Conservation (phyloP, 1,140 invertebrate genomes). For the Aphidius ervi region DNA sequence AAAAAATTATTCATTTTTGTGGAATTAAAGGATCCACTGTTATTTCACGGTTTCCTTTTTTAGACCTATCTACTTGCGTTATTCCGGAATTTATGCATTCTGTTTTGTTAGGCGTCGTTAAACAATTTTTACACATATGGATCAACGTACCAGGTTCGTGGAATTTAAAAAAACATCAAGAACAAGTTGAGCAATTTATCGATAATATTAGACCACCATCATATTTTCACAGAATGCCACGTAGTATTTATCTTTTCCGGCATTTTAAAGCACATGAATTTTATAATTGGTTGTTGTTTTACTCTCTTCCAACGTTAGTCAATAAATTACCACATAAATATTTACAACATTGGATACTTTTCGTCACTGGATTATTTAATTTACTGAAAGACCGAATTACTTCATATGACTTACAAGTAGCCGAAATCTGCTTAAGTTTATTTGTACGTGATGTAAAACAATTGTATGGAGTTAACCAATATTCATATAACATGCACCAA, state of each 20-base stretch:
- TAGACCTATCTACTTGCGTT: slow-evolving; percentile 26
- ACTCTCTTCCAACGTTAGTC: slow-evolving; percentile 22
- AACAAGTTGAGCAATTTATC: slow-evolving; percentile 21
- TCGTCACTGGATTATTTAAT: slow-evolving; percentile 21
- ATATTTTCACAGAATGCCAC: slow-evolving; percentile 23
- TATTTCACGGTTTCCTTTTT: slow-evolving; percentile 20
- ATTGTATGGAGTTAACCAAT: slow-evolving; percentile 23
- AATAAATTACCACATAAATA: slow-evolving; percentile 28
- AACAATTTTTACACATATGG: slow-evolving; percentile 22
- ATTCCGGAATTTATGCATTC: slow-evolving; percentile 33
- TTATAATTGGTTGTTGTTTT: slow-evolving; percentile 27
- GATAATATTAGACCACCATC: slow-evolving; percentile 25
- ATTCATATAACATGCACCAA: slow-evolving; percentile 29
- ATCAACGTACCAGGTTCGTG: slow-evolving; percentile 13
- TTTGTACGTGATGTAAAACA: slow-evolving; percentile 24
- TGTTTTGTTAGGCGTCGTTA: slow-evolving; percentile 24
- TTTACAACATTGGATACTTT: slow-evolving; percentile 29
- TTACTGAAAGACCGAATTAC: slow-evolving; percentile 24
- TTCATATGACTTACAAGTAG: slow-evolving; percentile 20
- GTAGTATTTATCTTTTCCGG: slow-evolving; percentile 15
- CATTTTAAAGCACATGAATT: slow-evolving; percentile 29
- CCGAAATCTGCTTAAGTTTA: slow-evolving; percentile 24
- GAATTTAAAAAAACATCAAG: slow-evolving; percentile 15
- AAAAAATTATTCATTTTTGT: too few relatives aligned
- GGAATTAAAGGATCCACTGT: slow-evolving; percentile 26